phyloP scores from a whole-genome alignment of 2,113 vertebrate species.

The Muntiacus reevesi region DNA sequence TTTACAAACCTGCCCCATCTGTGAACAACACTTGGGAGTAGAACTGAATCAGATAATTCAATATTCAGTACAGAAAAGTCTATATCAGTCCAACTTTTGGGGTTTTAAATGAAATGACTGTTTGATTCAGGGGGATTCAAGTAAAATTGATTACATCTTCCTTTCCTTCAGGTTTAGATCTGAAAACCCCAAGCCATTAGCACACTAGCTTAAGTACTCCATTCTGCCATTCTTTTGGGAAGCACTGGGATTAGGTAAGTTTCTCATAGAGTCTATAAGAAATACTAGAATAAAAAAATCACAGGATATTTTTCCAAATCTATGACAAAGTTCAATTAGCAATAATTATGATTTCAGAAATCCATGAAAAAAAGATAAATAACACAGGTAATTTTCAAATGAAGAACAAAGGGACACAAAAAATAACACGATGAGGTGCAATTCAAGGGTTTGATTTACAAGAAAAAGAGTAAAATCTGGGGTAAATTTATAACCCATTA shows the following conservation, averaged over 20 bases:
- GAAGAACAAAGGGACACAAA: neutral
- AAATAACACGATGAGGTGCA: neutral
- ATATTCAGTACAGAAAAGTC: neutral
- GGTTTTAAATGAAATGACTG: neutral
- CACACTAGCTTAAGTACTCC: neutral
- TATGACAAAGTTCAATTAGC: neutral
- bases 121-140: neutral
- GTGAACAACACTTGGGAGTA: neutral
- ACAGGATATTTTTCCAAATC: neutral
- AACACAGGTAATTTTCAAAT: neutral
- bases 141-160: neutral
- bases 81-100: neutral
- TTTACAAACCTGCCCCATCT: neutral
- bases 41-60: neutral
- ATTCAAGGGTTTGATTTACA: neutral
- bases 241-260: neutral
- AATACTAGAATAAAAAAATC: neutral
- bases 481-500: neutral
- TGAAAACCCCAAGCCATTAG: neutral
- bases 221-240: neutral
- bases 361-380: neutral
- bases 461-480: neutral
- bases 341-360: constrained; percentile 7
- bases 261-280: neutral
- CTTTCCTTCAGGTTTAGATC: neutral